Conservation (phyloP, 2,113 vertebrate genomes). For the Martes martes region DNA sequence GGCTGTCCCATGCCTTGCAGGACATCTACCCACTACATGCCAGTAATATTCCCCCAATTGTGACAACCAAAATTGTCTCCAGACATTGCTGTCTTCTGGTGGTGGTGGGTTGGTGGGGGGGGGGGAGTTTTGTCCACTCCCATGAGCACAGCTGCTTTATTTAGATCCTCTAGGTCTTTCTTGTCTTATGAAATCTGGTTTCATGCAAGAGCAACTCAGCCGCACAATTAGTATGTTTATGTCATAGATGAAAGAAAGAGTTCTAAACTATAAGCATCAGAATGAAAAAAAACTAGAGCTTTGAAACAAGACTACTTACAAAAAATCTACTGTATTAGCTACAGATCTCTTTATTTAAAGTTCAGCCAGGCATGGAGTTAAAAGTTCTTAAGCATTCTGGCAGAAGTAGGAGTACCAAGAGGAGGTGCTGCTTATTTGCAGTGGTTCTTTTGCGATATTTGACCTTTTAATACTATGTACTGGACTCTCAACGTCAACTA, state of each 20-base stretch:
- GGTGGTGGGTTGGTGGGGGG: not conserved
- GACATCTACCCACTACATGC: not conserved
- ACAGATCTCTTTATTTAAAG: not conserved
- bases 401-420: not conserved
- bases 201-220: not conserved
- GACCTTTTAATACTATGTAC: not conserved
- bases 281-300: constrained; percentile 19
- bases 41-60: not conserved
- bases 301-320: not conserved
- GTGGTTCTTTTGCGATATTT: not conserved
- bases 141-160: not conserved
- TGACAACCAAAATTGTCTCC: not conserved
- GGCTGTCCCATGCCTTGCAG: not conserved
- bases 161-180: constrained; percentile 1
- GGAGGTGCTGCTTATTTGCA: not conserved
- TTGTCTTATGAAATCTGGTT: constrained; percentile 45
- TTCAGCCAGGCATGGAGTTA: not conserved
- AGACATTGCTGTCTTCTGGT: not conserved
- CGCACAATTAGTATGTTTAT: constrained; percentile 30
- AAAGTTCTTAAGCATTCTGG: not conserved
- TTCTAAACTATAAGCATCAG: constrained; percentile 18
- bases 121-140: too few relatives aligned
- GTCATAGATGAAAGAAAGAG: constrained; percentile 22
- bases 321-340: not conserved
- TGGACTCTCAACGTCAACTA: not conserved